phyloP scores from a whole-genome alignment of 2,113 vertebrate genomes.

The Bothrops jararaca region DNA sequence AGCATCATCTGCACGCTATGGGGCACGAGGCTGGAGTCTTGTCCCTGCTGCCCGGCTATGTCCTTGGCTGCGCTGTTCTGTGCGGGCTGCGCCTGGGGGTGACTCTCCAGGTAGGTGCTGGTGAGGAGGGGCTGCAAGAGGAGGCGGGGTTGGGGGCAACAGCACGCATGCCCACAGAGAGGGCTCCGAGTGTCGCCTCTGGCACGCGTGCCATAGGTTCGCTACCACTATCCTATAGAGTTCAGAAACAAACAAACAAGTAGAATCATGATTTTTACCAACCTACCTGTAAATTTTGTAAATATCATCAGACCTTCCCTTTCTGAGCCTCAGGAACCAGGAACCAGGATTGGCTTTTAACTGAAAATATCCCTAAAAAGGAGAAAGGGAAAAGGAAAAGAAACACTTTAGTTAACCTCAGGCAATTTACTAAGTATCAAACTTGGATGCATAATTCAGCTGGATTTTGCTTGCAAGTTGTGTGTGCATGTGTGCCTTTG shows the following conservation, averaged over 20 bases:
- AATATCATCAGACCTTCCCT: constrained; percentile 96
- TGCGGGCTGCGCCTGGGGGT: too few relatives aligned
- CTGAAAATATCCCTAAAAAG: constrained; percentile 91
- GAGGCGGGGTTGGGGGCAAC: too few relatives aligned
- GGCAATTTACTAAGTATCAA: not conserved
- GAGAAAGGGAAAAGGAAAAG: not conserved
- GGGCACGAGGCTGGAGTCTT: too few relatives aligned
- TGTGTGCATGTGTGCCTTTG: not conserved
- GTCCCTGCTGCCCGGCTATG: too few relatives aligned
- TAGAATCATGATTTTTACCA: not conserved
- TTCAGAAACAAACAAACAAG: constrained; percentile 7
- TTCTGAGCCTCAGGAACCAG: constrained; percentile 89
- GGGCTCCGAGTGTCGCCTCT: too few relatives aligned
- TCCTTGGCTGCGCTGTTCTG: too few relatives aligned
- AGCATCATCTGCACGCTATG: too few relatives aligned
- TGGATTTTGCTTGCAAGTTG: not conserved
- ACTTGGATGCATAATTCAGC: not conserved
- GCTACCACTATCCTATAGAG: too few relatives aligned
- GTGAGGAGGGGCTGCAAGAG: too few relatives aligned
- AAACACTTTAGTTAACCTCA: not conserved
- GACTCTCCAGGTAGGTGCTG: too few relatives aligned
- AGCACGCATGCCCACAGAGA: too few relatives aligned
- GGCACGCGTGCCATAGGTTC: too few relatives aligned
- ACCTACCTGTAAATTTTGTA: constrained; percentile 96
- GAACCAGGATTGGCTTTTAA: constrained; percentile 97